Base-by-base conservation (phyloP, 2,888 invertebrate genomes). In the Oscheius onirici region DNA sequence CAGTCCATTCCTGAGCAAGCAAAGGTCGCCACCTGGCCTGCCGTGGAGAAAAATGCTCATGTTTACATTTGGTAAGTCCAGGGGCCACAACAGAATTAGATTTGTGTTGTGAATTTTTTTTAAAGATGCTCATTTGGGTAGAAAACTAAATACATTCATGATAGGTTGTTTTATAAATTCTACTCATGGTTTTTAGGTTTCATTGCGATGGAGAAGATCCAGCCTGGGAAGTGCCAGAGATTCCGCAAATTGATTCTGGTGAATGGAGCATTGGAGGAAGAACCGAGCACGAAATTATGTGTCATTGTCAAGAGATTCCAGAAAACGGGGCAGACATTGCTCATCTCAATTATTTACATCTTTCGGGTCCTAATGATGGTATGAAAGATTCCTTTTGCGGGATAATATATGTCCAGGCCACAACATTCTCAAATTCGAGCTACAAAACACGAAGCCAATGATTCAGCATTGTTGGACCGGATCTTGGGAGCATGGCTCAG, bases 261-360 rank as follows among this genome's bases (percentile, higher is more conserved):
- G 78, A 87, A 0, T 93, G 92, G 91, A 89, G 89, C 0, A 93
- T 91, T 84, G 90, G 92, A 28, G 95, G 94, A 0, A 89, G 93
- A 5, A 93, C 93, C 66, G 93, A 94, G 84, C 94, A 93, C 84
- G 82, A 82, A 60, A 74, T 77, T 34, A 74, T 76, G 69, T 83
- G 78, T 57, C 79, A 81, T 61, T 82, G 80, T 1, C 89, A 93
- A 93, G 94, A 95, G 83, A 93, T 95, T 46, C 94, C 94, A 0
- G 95, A 95, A 87, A 95, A 95, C 83, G 95, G 94, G 0, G 93
- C 94, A 0, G 95, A 95, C 84, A 90, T 93, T 0, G 92, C 93
- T 0, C 95, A 95, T 86, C 90, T 95, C 24, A 91, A 91, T 66
- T 92, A 92, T 0, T 91, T 95, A 0, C 95, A 95, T 81, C 71